Base-by-base conservation (phyloP, 2,113 vertebrate species). In the Alligator sinensis region DNA sequence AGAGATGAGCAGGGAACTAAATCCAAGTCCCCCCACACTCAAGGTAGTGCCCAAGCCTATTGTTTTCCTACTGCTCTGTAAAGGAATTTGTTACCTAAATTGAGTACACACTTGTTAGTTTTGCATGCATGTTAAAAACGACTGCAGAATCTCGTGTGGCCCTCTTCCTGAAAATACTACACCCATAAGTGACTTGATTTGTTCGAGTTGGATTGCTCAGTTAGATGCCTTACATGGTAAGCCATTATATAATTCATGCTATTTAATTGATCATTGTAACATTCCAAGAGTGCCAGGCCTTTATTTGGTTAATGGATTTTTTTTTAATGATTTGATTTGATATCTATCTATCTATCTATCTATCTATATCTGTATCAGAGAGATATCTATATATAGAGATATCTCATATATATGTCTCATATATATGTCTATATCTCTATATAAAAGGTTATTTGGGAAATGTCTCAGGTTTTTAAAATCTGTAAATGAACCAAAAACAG, bases 21-120 rank as follows among this genome's bases (percentile, higher is more conserved):
- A 30, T 12, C 19, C 15, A 47, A 74, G 34, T 74, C 70, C 47
- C 22, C 70, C 3, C 5, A 74, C 34, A 74, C 70, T 34, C 22
- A 3, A 57, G 74, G 34, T 24, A 2, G 9, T 75, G 13, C 22
- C 30, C 76, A 61, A 58, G 6, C 0, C 0, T 24, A 13, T 87
- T 3, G 0, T n/a, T 21, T 91, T 90, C 24, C 89, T 85, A 47
- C 61, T 82, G 28, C 79, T 85, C 59, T 4, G 13, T 28, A 92
- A 78, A 72, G 90, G 92, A 70, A 91, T 25, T 72, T 24, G 7
- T 82, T 58, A 4, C 78, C 47, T 47, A 47, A 47, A 47, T 47
- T 47, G 47, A 47, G 47, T 47, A 47, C 47, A 9, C 47, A 47
- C 47, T 47, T 47, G 47, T 9, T 47, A 47, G 47, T 47, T 47